These are phyloP conservation scores for Gerris buenoi DNA, from an alignment of 1,140 invertebrate genomes.

Conservation along the genomic window DNA sequence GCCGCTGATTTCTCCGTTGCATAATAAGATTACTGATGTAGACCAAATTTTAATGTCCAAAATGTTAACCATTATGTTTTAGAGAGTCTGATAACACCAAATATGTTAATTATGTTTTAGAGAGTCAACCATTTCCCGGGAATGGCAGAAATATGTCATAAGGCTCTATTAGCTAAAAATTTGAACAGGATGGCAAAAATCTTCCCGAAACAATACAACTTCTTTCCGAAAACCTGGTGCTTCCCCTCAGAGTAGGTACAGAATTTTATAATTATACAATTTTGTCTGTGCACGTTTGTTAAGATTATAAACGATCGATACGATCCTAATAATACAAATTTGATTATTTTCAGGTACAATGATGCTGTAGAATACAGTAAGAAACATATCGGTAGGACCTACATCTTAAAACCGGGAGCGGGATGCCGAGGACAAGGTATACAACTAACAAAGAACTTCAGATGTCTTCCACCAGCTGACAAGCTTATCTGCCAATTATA, in stretches of 20 bases:
- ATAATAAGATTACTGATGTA: no score
- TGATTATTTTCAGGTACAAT: constrained; percentile 40
- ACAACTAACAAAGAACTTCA: constrained; percentile 61
- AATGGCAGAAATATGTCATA: constrained; percentile 78
- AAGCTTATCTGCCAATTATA: constrained; percentile 73
- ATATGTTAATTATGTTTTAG: no score
- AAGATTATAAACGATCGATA: no score
- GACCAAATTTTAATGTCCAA: no score
- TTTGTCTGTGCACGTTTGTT: no score
- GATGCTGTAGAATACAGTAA: constrained; percentile 46
- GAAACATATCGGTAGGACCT: constrained; percentile 55
- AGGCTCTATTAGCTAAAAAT: constrained; percentile 69
- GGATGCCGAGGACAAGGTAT: constrained; percentile 78
- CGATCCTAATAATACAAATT: no score
- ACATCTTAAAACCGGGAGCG: constrained; percentile 75
- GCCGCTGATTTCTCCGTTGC: no score
- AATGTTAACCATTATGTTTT: no score
- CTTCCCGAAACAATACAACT: constrained; percentile 76
- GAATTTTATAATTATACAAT: no score
- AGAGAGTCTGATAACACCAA: no score
- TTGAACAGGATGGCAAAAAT: constrained; percentile 70
- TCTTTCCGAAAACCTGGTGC: constrained; percentile 88
- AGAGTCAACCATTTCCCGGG: constrained; percentile 86
- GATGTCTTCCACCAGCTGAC: constrained; percentile 51
- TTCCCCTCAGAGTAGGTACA: constrained; percentile 63